A percentile compares a stretch with the other conserved stretches of the same genome.
phyloP scores from a whole-genome alignment of 2,113 vertebrate species.

The Varanus salvator region DNA sequence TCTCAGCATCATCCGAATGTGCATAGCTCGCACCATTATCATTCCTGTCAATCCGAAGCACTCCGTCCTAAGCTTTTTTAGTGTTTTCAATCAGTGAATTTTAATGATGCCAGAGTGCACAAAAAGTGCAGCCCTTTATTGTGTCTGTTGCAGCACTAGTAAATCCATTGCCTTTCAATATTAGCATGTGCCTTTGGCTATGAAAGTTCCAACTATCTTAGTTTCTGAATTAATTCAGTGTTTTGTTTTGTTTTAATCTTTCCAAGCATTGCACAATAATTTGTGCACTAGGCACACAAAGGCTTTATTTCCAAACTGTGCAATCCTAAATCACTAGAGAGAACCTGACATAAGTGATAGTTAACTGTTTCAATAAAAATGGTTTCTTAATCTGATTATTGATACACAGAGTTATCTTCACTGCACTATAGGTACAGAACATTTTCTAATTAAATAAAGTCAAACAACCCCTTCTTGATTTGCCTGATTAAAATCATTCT shows the following conservation, averaged over 20 bases:
- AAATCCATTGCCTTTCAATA: neutral
- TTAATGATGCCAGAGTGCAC: neutral
- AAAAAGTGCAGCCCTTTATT: neutral
- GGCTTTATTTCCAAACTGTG: constrained; percentile 5
- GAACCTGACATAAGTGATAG: constrained; percentile 7
- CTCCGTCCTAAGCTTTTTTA: neutral
- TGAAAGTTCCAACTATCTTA: neutral
- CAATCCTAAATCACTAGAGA: constrained; percentile 8
- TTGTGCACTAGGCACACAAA: neutral
- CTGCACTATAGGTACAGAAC: constrained; percentile 27
- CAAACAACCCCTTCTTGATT: neutral
- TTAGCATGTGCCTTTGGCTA: neutral
- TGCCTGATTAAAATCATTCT: constrained; percentile 30
- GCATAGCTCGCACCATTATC: neutral
- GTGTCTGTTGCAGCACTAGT: neutral
- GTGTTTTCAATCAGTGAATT: neutral
- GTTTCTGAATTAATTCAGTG: constrained; percentile 1
- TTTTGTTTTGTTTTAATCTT: constrained; percentile 1
- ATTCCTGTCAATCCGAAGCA: neutral
- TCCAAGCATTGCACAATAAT: neutral
- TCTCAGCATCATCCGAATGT: neutral
- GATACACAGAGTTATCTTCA: neutral
- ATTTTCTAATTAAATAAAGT: constrained; percentile 51
- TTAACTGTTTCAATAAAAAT: constrained; percentile 2
- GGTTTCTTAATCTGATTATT: constrained; percentile 11